These are phyloP conservation scores for Poliocrania exsul DNA, from an alignment of 2,797 vertebrate species.

Conservation along the genomic window DNA sequence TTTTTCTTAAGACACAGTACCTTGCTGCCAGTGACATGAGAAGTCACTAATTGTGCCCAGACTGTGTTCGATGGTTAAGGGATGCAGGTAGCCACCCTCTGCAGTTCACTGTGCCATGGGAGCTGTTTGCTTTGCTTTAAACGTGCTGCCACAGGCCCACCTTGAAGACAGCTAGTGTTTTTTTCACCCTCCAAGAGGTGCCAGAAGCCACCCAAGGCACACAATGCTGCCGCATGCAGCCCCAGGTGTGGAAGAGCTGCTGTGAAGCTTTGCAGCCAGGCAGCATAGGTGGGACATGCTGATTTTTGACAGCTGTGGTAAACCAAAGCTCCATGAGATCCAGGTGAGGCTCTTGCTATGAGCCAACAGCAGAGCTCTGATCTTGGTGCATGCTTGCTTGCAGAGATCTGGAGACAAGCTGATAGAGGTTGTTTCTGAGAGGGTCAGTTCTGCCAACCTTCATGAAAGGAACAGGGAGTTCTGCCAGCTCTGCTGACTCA, in stretches of 20 bases:
- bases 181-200: neutral
- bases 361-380: neutral
- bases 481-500: neutral
- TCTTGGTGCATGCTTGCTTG: neutral
- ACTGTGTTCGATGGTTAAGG: neutral
- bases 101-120: neutral
- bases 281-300: neutral
- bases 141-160: neutral
- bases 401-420: neutral
- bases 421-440: neutral
- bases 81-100: neutral
- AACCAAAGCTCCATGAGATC: neutral
- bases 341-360: neutral
- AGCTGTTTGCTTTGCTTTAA: neutral
- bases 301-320: neutral
- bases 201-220: neutral
- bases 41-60: neutral
- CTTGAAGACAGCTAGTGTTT: neutral
- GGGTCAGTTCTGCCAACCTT: neutral
- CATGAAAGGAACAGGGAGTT: neutral
- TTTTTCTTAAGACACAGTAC: neutral
- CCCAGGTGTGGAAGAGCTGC: neutral
- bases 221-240: rapidly evolving
- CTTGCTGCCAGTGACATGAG: neutral
- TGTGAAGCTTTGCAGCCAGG: neutral